Evolutionary conservation across 2,797 vertebrate species (phyloP), one percentile per base, ranked within the genome.

Genomic region (Zalophus californianus): DNA sequence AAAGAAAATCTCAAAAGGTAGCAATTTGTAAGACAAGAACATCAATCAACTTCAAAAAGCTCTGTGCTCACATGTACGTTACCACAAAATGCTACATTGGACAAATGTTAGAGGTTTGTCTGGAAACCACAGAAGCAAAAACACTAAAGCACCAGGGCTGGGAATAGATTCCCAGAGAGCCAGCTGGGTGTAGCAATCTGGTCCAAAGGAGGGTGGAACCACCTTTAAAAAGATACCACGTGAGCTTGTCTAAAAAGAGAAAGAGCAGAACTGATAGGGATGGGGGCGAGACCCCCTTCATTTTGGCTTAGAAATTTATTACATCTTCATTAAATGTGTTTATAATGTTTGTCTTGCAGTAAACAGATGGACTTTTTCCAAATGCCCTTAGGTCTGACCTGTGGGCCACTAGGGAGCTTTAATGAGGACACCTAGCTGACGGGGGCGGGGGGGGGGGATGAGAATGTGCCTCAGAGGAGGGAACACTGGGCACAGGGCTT

Each of bases 1-100:
- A 44, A 0, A 3, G 94, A 83, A 96, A 97, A 62, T 86, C 88
- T 94, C 94, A 75, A 98, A 98, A 98, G 92, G 95, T 93, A 95
- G 95, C 97, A 4, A 8, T 58, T 92, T 98, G 98, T 96, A 93
- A 98, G 96, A 91, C 0, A 3, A 97, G 94, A 96, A 87, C 3
- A 2, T n/a, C 96, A 96, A 96, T 97, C 97, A 97, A 93, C 72
- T 96, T 94, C 94, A 93, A 21, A 96, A 94, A 90, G 82, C 75
- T 86, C 85, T 73, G 18, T 5, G 29, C n/a, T 90, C 23, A 44
- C 91, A 58, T 68, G 83, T 68, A 73, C 12, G 25, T n/a, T 92
- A 97, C 97, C 97, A 5, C 32, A 92, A 97, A 98, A 68, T 23
- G 91, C 68, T 5, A 44, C 84, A 20, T 8, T 86, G 58, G 86